Evolutionary conservation across 2,888 invertebrate species (phyloP).

Genomic region (Pseudanteris insignis): DNA sequence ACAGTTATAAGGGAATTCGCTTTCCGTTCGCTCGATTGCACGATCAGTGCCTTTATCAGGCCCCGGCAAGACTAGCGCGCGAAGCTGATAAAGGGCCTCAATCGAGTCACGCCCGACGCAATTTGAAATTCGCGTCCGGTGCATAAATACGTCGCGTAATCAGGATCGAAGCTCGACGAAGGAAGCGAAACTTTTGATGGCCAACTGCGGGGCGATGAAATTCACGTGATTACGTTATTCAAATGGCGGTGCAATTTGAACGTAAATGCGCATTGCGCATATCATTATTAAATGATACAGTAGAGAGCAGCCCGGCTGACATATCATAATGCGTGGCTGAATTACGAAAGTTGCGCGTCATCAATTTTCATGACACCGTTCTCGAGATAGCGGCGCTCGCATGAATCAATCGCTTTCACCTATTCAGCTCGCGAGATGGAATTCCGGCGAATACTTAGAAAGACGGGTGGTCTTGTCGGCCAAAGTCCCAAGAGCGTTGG

Average conservation of each 20-base stretch:
- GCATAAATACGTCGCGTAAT: not conserved
- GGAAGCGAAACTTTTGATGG: not conserved
- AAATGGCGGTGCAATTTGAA: constrained; percentile 17
- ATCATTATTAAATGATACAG: constrained; percentile 33
- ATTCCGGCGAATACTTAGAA: constrained; percentile 43
- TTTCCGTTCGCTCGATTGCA: too few species aligned
- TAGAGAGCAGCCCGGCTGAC: constrained; percentile 22
- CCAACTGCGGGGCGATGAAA: not conserved
- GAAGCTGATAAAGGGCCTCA: too few species aligned
- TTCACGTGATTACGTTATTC: constrained; percentile 17
- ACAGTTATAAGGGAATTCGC: too few species aligned
- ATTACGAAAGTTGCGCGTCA: constrained; percentile 41
- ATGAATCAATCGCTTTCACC: constrained; percentile 45
- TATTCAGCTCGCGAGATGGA: constrained; percentile 45
- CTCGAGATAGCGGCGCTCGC: constrained; percentile 32
- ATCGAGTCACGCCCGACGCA: too few species aligned
- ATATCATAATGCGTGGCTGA: constrained; percentile 34
- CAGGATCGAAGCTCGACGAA: not conserved
- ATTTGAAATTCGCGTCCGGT: too few species aligned
- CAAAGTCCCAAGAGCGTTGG: constrained; percentile 44
- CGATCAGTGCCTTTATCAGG: too few species aligned
- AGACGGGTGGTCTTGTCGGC: constrained; percentile 45
- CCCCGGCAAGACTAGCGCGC: too few species aligned
- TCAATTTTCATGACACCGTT: constrained; percentile 43
- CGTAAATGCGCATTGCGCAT: constrained; percentile 15